Conservation (phyloP, 2,113 vertebrate species). For the Nannobrachium achirus region DNA sequence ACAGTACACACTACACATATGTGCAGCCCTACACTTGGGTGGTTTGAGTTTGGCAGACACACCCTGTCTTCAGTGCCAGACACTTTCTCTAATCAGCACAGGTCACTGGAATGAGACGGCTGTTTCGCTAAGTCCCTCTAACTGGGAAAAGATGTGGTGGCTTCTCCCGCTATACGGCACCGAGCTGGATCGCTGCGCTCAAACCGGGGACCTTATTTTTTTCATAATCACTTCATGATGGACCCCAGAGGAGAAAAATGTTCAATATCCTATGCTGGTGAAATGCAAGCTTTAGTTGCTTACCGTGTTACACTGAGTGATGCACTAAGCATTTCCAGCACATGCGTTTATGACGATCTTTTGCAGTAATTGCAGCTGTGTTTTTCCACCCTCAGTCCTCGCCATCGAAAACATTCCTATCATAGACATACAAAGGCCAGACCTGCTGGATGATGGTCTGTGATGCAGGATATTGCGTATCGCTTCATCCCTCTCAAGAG, state of each 20-base stretch:
- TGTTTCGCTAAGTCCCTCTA: slow-evolving; percentile 58
- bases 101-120: slow-evolving; percentile 56
- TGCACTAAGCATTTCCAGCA: slow-evolving; percentile 61
- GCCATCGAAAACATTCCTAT: slow-evolving; percentile 47
- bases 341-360: slow-evolving; percentile 54
- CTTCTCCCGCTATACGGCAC: slow-evolving; percentile 33
- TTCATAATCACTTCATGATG: slow-evolving; percentile 61
- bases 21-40: slow-evolving; percentile 42
- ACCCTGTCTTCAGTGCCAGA: slow-evolving; percentile 54
- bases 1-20: too few relatives aligned
- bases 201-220: slow-evolving; percentile 33
- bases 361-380: slow-evolving; percentile 53
- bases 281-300: slow-evolving; percentile 39
- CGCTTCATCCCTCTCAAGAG: not conserved
- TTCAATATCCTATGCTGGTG: slow-evolving; percentile 56
- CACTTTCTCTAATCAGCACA: slow-evolving; percentile 62
- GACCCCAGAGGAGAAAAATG: slow-evolving; percentile 48
- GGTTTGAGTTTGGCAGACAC: slow-evolving; percentile 64
- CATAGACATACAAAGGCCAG: slow-evolving; percentile 1
- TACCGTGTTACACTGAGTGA: slow-evolving; percentile 55
- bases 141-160: slow-evolving; percentile 66
- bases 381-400: slow-evolving; percentile 54
- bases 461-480: not conserved
- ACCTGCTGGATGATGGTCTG: not conserved
- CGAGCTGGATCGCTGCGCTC: slow-evolving; percentile 29